Percentiles rank a stretch among this genome's conserved stretches.
Conservation (phyloP, 30 jellyfish, hydroid and myxozoan genomes). For the Turritopsis rubra region DNA sequence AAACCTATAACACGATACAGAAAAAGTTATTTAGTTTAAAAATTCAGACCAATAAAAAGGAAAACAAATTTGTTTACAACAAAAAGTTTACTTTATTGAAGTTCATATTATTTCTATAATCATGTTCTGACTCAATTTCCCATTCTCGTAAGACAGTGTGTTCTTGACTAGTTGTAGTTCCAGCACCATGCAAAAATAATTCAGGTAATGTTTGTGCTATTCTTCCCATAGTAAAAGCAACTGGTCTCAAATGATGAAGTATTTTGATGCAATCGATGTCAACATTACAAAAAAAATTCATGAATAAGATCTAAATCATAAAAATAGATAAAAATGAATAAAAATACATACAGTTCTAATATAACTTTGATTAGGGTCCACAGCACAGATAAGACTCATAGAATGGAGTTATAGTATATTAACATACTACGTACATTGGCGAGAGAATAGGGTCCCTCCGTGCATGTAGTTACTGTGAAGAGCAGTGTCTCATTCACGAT, state of each 20-base stretch:
- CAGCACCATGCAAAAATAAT: conserved; percentile 47
- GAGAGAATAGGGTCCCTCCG: too few relatives aligned
- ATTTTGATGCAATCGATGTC: conserved; percentile 49
- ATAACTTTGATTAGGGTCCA: too few relatives aligned
- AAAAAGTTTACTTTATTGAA: conserved; percentile 34
- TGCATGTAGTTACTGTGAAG: too few relatives aligned
- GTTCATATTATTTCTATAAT: conserved; percentile 54
- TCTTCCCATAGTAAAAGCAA: conserved; percentile 36
- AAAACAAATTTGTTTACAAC: background rate
- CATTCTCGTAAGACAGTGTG: conserved; percentile 57
- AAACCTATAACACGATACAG: conserved; percentile 35
- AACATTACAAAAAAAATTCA: conserved; percentile 53
- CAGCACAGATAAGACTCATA: too few relatives aligned
- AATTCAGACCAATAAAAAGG: background rate
- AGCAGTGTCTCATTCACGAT: too few relatives aligned
- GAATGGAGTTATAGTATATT: too few relatives aligned
- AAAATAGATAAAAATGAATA: background rate
- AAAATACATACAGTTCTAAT: too few relatives aligned
- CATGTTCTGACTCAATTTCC: conserved; percentile 85
- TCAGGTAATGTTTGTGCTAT: conserved; percentile 61
- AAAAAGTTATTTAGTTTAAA: background rate
- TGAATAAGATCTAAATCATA: conserved; percentile 50
- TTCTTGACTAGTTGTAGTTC: conserved; percentile 43
- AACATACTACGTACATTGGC: too few relatives aligned
- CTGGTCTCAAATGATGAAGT: conserved; percentile 42